Evolutionary conservation across 2,888 invertebrate species (phyloP).

Genomic region (Leucophenga maculata): DNA sequence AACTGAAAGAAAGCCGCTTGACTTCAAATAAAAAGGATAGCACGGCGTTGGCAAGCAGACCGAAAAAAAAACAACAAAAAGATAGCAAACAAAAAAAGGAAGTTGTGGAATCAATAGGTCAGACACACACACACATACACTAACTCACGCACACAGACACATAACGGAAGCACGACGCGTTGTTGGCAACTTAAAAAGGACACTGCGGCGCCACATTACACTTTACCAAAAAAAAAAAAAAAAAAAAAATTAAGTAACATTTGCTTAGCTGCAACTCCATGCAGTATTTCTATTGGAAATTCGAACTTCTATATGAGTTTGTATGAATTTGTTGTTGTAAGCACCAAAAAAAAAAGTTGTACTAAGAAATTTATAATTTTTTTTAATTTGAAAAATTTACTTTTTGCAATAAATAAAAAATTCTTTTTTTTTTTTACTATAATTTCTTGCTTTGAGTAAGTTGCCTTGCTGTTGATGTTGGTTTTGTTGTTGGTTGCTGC

Average conservation of each 20-base stretch:
- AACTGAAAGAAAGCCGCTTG: constrained; percentile 40
- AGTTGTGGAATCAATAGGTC: constrained; percentile 59
- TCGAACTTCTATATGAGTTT: too few relatives aligned
- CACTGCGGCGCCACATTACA: background rate
- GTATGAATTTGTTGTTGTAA: too few relatives aligned
- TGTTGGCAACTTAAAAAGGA: constrained; percentile 35
- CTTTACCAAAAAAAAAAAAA: background rate
- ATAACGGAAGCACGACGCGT: constrained; percentile 40
- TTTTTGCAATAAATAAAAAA: constrained; percentile 27
- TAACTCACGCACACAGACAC: constrained; percentile 10
- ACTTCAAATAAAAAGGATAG: constrained; percentile 13
- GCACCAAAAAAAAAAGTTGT: too few relatives aligned
- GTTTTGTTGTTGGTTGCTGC: constrained; percentile 40
- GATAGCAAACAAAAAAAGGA: constrained; percentile 11
- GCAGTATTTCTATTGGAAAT: background rate
- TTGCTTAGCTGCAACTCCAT: background rate
- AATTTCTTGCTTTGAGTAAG: constrained; percentile 26
- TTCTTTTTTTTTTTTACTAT: constrained; percentile 14
- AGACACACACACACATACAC: constrained; percentile 37
- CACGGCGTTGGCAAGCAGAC: background rate
- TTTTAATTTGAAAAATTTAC: background rate
- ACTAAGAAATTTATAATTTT: too few relatives aligned
- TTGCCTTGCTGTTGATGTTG: constrained; percentile 39
- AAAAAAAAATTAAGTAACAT: constrained; percentile 17
- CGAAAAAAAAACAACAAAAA: constrained; percentile 1